These are phyloP conservation scores for Glyptemys insculpta DNA, from an alignment of 2,797 vertebrate species.

Conservation along the genomic window DNA sequence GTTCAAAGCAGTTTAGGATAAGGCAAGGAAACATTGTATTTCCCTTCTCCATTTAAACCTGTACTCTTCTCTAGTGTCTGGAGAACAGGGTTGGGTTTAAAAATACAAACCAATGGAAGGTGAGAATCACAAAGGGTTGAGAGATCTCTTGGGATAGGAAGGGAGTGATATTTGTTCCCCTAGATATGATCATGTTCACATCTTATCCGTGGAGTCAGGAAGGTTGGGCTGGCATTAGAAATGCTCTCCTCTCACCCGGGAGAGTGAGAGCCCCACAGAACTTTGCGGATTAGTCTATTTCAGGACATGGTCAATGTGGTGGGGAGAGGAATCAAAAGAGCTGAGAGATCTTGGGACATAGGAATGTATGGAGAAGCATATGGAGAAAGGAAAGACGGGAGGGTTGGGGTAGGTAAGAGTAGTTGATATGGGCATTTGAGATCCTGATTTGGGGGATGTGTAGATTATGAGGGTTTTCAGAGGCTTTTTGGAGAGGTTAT, in stretches of 20 bases:
- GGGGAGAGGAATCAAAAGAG: background rate
- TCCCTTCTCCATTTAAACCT: background rate
- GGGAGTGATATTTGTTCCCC: conserved; percentile 7
- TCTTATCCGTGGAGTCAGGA: background rate
- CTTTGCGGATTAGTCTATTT: background rate
- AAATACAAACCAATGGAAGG: background rate
- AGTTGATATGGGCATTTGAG: background rate
- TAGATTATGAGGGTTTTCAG: background rate
- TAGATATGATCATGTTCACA: background rate
- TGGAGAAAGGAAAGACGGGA: background rate
- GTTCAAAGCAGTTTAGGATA: conserved; percentile 4
- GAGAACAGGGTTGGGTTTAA: background rate
- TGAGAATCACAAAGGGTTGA: background rate
- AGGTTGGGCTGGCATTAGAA: background rate
- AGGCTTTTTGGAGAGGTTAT: background rate
- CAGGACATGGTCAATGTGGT: background rate
- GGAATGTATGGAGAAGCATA: background rate
- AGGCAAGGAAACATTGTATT: background rate
- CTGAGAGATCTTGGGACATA: background rate
- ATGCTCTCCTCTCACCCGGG: background rate
- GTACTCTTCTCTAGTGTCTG: conserved; percentile 3
- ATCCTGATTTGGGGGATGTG: background rate
- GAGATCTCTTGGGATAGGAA: background rate
- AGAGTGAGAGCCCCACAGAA: too few species aligned
- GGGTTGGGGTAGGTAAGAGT: background rate